A percentile compares a stretch with the other conserved stretches of the same genome.
Evolutionary conservation across 2,113 vertebrate genomes (phyloP).

Genomic region (Ornithorhynchus anatinus): DNA sequence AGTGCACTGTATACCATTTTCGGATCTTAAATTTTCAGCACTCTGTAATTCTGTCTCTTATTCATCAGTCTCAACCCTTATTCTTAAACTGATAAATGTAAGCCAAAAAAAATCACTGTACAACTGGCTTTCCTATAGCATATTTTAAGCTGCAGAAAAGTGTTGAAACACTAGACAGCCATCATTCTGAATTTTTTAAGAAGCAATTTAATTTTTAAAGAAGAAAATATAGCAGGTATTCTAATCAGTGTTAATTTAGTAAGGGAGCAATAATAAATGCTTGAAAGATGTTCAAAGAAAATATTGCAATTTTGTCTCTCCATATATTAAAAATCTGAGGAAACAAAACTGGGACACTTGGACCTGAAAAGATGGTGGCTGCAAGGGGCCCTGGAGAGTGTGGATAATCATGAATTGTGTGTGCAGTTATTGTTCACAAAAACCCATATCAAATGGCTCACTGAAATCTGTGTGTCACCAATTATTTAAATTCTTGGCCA

Average conservation of each 20-base stretch:
- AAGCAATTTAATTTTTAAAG: background rate
- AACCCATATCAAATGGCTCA: too few species aligned
- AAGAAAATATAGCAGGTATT: background rate
- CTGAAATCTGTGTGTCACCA: too few species aligned
- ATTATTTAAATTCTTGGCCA: too few species aligned
- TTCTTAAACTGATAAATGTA: background rate
- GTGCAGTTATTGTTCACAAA: too few species aligned
- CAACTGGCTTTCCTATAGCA: background rate
- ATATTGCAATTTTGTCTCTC: background rate
- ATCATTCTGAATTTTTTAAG: background rate
- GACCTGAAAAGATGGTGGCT: background rate
- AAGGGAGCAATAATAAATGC: slow-evolving; percentile 1
- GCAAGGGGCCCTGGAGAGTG: background rate
- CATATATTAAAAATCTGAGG: background rate
- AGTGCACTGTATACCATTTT: rapidly evolving
- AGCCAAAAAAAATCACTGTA: background rate
- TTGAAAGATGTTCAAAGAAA: slow-evolving; percentile 15
- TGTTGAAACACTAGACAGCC: rapidly evolving
- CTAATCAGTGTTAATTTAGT: background rate
- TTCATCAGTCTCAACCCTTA: background rate
- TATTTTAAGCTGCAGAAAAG: background rate
- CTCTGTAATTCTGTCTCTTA: background rate
- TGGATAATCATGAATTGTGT: background rate
- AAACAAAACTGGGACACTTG: slow-evolving; percentile 9
- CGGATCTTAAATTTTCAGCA: background rate